Evolutionary conservation across 1,140 invertebrate species (phyloP).

Genomic region (Hylaeus anthracinus): DNA sequence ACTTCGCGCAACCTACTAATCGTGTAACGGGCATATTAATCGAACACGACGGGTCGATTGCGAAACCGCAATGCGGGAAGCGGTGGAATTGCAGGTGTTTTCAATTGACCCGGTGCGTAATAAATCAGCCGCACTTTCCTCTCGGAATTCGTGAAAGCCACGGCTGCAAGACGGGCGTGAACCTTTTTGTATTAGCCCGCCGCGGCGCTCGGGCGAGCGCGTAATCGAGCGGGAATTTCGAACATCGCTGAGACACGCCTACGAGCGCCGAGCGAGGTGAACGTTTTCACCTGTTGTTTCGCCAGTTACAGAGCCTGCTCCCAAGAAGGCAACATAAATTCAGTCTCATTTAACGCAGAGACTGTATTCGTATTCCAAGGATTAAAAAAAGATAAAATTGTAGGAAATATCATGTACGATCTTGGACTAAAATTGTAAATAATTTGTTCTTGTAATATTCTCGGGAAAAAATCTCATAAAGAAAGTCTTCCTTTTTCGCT

Average conservation of each 20-base stretch:
- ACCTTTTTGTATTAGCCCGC: neutral
- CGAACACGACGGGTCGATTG: slow-evolving; percentile 42
- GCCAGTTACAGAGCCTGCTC: neutral
- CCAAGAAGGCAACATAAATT: neutral
- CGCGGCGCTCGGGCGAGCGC: neutral
- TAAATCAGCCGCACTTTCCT: slow-evolving; percentile 31
- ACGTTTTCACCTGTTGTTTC: slow-evolving; percentile 1
- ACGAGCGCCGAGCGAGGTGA: neutral
- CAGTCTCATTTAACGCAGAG: too few species aligned
- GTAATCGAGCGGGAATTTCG: neutral
- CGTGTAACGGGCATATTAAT: slow-evolving; percentile 47
- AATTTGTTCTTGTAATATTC: too few species aligned
- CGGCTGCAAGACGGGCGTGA: neutral
- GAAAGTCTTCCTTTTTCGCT: too few species aligned
- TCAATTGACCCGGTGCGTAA: slow-evolving; percentile 27
- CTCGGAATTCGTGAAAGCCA: slow-evolving; percentile 20
- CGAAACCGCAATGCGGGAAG: slow-evolving; percentile 48
- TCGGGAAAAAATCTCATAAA: too few species aligned
- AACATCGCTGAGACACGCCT: neutral
- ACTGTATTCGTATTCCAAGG: too few species aligned
- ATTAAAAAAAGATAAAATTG: too few species aligned
- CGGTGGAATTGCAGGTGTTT: slow-evolving; percentile 44
- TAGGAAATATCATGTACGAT: too few species aligned
- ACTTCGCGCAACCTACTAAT: slow-evolving; percentile 47
- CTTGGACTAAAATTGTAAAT: too few species aligned